Conservation (phyloP, 2,797 vertebrate species). For the Parotocinclus haroldoi region DNA sequence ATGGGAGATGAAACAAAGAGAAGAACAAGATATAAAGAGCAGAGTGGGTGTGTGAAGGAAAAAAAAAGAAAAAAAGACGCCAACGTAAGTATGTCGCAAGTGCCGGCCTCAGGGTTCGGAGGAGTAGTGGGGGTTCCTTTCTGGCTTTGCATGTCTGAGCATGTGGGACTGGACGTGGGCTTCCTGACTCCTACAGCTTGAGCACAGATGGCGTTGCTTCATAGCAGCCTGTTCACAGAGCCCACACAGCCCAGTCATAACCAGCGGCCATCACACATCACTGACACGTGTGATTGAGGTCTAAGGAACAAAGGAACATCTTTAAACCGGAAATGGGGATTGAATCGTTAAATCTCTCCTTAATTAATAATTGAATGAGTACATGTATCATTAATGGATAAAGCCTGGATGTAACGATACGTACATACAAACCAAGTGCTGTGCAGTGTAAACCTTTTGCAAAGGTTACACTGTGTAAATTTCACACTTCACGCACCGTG, state of each 20-base stretch:
- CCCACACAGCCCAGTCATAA: conserved; percentile 59
- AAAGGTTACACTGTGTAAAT: too few relatives aligned
- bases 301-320: neutral
- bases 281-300: neutral
- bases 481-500: too few relatives aligned
- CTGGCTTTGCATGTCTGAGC: conserved; percentile 62
- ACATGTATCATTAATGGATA: too few relatives aligned
- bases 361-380: too few relatives aligned
- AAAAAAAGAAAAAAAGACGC: neutral
- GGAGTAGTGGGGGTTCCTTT: conserved; percentile 45
- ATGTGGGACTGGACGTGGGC: conserved; percentile 72
- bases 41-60: neutral
- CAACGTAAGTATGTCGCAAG: neutral
- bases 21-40: conserved; percentile 8
- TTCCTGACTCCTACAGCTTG: conserved; percentile 73
- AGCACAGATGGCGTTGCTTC: conserved; percentile 71
- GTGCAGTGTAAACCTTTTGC: too few relatives aligned
- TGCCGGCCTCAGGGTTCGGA: conserved; percentile 2
- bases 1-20: neutral
- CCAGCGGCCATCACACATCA: conserved; percentile 19
- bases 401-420: too few relatives aligned
- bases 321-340: neutral
- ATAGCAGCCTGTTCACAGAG: conserved; percentile 60
- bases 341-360: neutral
- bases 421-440: too few relatives aligned